These are phyloP conservation scores for Archocentrus centrarchus DNA, from an alignment of 2,113 vertebrate species.

Conservation along the genomic window DNA sequence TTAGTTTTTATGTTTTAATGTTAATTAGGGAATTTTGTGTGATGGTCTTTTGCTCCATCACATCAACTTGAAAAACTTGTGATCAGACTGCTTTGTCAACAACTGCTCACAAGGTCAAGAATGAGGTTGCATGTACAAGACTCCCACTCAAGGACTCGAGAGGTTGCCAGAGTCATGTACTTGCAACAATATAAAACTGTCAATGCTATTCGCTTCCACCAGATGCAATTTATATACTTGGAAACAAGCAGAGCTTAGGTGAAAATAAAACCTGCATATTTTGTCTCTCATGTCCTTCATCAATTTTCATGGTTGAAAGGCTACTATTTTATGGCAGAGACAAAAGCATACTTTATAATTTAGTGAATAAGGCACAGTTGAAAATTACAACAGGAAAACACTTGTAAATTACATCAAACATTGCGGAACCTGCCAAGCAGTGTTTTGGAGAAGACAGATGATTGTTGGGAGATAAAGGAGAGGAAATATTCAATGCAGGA, in stretches of 20 bases:
- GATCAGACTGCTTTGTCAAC: not conserved
- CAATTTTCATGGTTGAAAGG: not conserved
- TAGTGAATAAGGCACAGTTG: not conserved
- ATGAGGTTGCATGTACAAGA: not conserved
- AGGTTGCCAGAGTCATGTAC: not conserved
- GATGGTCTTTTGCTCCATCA: not conserved
- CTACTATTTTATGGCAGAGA: not conserved
- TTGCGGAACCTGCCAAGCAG: not conserved
- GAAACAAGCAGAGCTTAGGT: slow-evolving; percentile 7
- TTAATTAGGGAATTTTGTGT: not conserved
- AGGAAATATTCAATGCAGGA: not conserved
- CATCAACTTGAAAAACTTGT: not conserved
- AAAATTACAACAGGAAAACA: slow-evolving; percentile 13
- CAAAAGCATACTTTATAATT: not conserved
- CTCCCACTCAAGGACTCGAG: not conserved
- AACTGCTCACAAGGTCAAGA: slow-evolving; percentile 9
- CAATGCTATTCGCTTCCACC: not conserved
- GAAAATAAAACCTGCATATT: slow-evolving; percentile 10
- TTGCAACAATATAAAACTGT: slow-evolving; percentile 9
- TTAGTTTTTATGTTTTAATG: not conserved
- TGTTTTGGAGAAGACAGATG: slow-evolving; percentile 13
- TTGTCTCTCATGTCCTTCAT: slow-evolving; percentile 11
- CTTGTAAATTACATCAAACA: slow-evolving; percentile 21
- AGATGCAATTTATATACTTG: slow-evolving; percentile 10
- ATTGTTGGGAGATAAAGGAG: not conserved